Conservation (phyloP, 2,888 invertebrate species). For the Heliconius sara region DNA sequence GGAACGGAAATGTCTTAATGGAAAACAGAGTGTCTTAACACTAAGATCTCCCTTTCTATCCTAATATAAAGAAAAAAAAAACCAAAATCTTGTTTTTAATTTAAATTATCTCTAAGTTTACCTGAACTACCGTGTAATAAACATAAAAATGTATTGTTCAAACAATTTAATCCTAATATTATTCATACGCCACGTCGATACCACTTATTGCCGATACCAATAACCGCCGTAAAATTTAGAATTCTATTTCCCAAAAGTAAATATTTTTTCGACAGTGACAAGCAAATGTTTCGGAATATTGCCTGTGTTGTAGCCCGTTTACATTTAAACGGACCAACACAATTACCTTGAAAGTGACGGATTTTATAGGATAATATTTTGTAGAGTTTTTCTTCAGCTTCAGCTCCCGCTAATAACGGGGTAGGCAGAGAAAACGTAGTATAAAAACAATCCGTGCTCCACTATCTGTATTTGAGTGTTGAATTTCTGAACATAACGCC, state of each 20-base stretch:
- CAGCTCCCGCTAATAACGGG: neutral
- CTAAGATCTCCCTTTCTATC: too few species aligned
- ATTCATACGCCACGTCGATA: constrained; percentile 33
- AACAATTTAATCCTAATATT: constrained; percentile 34
- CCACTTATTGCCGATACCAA: constrained; percentile 36
- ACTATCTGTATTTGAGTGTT: neutral
- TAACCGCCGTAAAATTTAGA: constrained; percentile 31
- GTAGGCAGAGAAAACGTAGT: accelerated
- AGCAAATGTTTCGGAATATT: constrained; percentile 34
- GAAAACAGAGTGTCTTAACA: too few species aligned
- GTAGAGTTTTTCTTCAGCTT: neutral
- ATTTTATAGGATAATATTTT: neutral
- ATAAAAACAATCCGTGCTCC: neutral
- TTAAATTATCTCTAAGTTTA: neutral
- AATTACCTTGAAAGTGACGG: neutral
- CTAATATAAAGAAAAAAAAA: too few species aligned
- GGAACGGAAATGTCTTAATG: too few species aligned
- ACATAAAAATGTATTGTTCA: constrained; percentile 7
- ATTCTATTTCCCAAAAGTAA: constrained; percentile 40
- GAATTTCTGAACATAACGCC: neutral
- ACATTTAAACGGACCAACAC: constrained; percentile 30
- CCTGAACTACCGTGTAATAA: neutral
- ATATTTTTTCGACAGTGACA: constrained; percentile 34
- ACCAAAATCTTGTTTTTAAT: neutral
- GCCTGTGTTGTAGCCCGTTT: constrained; percentile 31